phyloP scores from a whole-genome alignment of 2,888 invertebrate species.

The Tigriopus californicus region DNA sequence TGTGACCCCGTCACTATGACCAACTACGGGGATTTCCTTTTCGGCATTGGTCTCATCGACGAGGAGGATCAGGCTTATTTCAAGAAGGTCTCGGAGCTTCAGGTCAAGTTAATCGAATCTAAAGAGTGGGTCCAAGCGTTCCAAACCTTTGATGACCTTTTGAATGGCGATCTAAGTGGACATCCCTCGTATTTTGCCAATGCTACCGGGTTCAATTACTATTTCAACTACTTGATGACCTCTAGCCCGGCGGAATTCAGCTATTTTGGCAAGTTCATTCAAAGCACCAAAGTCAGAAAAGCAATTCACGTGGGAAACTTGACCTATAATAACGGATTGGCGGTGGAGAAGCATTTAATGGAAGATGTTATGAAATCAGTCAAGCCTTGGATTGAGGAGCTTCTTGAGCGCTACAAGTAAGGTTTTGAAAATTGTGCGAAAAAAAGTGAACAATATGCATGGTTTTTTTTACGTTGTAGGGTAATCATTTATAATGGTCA shows the following conservation, averaged over 20 bases:
- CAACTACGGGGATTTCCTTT: conserved; percentile 29
- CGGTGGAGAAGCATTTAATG: conserved; percentile 50
- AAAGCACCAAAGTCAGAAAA: conserved; percentile 40
- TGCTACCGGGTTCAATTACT: conserved; percentile 52
- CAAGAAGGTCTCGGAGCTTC: conserved; percentile 19
- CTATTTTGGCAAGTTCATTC: conserved; percentile 41
- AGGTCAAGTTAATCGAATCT: conserved; percentile 33
- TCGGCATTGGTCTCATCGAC: conserved; percentile 24
- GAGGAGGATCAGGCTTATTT: conserved; percentile 21
- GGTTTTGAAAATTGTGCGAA: not conserved
- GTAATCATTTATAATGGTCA: conserved; percentile 75
- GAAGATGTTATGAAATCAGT: conserved; percentile 64
- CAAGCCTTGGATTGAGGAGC: conserved; percentile 31
- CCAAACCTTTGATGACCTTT: conserved; percentile 41
- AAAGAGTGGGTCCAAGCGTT: conserved; percentile 48
- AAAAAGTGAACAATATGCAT: conserved; percentile 7
- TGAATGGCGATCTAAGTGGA: conserved; percentile 45
- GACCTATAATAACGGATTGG: conserved; percentile 39
- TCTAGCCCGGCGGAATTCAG: conserved; percentile 32
- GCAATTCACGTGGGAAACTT: conserved; percentile 68
- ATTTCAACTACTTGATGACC: conserved; percentile 50
- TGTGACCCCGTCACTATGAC: conserved; percentile 23
- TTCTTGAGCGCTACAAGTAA: conserved; percentile 13
- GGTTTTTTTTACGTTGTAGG: conserved; percentile 28
- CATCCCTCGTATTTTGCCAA: conserved; percentile 45